Base-by-base conservation (phyloP, 2,888 invertebrate species). In the Villa cingulata region DNA sequence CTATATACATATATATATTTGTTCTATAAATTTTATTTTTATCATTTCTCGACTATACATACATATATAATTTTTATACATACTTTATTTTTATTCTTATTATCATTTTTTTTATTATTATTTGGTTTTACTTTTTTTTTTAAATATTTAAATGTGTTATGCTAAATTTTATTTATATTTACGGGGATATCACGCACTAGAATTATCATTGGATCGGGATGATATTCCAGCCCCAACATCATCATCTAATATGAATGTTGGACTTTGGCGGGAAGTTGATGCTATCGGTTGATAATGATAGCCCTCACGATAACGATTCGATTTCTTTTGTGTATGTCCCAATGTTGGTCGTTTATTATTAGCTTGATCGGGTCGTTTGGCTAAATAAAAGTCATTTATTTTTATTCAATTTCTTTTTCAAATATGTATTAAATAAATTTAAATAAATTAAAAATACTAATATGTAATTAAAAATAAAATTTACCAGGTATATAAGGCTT, bases 211-310 rank as follows among this genome's bases (percentile, higher is more conserved):
- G 65, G 69, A 69, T 62, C 66, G 68, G 65, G 68, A 68, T 61
- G 68, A 67, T 64, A 68, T 66, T 66, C 67, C 67, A 63, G 66
- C 68, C 58, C 63, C 65, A 58, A 58, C 49, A 43, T 67, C 65
- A 57, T 66, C 66, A 58, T 65, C 68, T 58, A 70, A 55, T 55
- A 69, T 60, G 59, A 70, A 70, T 56, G 69, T 69, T 57, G 70
- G 70, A 62, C 70, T 70, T 62, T 73, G 71, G 66, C 71, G 71
- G 59, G 74, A 74, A 60, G 74, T 75, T 57, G 74, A 73, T 61
- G 68, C 67, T 57, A 68, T 64, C 57, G 67, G 67, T 60, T 69
- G 69, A 63, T 70, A 70, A 62, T 70, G 70, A 61, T 70, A 70
- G 58, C 69, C 70, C 63, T 70, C 68, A 59, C 69, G 66, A 57